phyloP scores from a whole-genome alignment of 2,113 vertebrate species.

The Passer domesticus region DNA sequence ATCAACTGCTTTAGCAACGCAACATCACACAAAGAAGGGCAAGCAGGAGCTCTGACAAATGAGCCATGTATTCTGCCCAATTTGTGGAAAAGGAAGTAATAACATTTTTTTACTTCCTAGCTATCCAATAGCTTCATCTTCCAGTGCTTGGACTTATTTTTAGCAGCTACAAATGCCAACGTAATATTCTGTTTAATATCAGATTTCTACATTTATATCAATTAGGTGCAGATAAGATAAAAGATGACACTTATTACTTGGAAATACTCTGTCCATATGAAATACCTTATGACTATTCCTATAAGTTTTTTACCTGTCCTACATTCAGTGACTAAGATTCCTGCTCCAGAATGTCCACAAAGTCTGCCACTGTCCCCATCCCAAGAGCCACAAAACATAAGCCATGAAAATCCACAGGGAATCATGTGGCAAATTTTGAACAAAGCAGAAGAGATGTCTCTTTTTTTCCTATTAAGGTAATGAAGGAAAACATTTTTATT shows the following conservation, averaged over 20 bases:
- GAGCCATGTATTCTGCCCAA: background rate
- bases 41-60: conserved; percentile 19
- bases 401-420: background rate
- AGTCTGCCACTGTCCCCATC: background rate
- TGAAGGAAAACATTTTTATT: background rate
- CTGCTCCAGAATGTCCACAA: background rate
- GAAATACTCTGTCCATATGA: background rate
- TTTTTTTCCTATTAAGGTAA: background rate
- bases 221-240: background rate
- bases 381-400: background rate
- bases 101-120: background rate
- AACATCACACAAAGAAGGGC: conserved; percentile 1
- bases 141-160: background rate
- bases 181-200: background rate
- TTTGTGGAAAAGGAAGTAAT: background rate
- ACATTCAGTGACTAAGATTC: background rate
- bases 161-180: background rate
- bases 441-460: background rate
- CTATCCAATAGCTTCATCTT: background rate
- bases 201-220: background rate
- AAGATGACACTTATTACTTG: background rate
- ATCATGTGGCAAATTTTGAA: background rate
- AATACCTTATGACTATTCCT: background rate
- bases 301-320: background rate
- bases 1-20: conserved; percentile 27